Percentiles rank a stretch among this genome's conserved stretches.
phyloP scores from a whole-genome alignment of 2,797 vertebrate genomes.

The Cetoscarus ocellatus region DNA sequence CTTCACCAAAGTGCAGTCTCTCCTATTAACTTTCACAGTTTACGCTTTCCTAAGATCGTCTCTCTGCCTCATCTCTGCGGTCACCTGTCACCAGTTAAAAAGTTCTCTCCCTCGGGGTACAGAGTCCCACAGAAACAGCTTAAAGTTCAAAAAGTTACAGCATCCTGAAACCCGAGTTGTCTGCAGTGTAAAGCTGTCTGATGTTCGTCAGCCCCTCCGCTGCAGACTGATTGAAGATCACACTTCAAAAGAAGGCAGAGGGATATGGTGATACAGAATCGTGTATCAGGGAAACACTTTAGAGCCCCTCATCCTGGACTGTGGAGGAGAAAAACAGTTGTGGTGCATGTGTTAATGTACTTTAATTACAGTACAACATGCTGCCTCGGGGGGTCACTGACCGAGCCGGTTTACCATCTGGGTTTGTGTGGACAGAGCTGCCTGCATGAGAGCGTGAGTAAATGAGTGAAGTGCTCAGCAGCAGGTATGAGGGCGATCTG shows the following conservation, averaged over 20 bases:
- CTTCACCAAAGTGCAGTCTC: constrained; percentile 10
- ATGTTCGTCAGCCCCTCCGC: constrained; percentile 53
- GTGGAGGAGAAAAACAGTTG: constrained; percentile 33
- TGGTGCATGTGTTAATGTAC: constrained; percentile 72
- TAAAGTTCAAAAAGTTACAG: constrained; percentile 71
- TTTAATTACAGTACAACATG: constrained; percentile 63
- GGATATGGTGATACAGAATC: constrained; percentile 61
- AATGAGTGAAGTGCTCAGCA: constrained; percentile 17
- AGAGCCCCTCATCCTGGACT: constrained; percentile 43
- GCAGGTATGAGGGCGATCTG: constrained; percentile 48
- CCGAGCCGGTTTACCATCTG: constrained; percentile 38
- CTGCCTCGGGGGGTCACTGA: constrained; percentile 43
- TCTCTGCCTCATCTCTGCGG: constrained; percentile 45
- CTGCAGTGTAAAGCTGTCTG: constrained; percentile 48
- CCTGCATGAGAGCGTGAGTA: constrained; percentile 16
- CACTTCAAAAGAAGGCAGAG: constrained; percentile 66
- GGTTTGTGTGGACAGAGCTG: constrained; percentile 29
- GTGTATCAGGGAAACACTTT: constrained; percentile 67
- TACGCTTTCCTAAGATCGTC: constrained; percentile 25
- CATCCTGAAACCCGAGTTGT: constrained; percentile 73
- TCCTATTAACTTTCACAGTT: constrained; percentile 46
- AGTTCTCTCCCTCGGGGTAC: constrained; percentile 40
- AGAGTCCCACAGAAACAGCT: constrained; percentile 66
- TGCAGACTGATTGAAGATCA: constrained; percentile 66
- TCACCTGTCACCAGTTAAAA: constrained; percentile 72